Conservation (phyloP, 2,797 vertebrate species). For the Peromyscus attwateri region DNA sequence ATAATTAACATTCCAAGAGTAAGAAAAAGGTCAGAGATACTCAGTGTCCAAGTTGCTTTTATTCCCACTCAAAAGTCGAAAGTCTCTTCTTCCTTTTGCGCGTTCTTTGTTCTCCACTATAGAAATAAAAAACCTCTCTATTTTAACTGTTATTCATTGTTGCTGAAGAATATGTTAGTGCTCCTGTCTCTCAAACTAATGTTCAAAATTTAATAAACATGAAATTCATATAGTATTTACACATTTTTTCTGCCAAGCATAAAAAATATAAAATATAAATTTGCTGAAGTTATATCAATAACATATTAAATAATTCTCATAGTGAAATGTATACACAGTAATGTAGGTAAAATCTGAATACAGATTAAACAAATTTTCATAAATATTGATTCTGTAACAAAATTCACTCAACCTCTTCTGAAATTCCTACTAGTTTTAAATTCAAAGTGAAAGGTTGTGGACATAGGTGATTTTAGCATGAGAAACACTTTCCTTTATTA, state of each 20-base stretch:
- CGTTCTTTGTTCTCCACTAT: constrained; percentile 49
- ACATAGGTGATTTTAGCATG: constrained; percentile 27
- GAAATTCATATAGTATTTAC: constrained; percentile 21
- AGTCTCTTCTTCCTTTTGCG: not conserved
- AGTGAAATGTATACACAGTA: not conserved
- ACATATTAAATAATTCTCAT: not conserved
- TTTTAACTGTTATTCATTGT: constrained; percentile 28
- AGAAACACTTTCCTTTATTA: constrained; percentile 10
- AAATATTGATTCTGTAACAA: not conserved
- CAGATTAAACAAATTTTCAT: not conserved
- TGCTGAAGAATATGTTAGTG: not conserved
- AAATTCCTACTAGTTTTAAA: constrained; percentile 46
- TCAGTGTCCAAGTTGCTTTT: constrained; percentile 48
- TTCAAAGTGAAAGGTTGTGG: constrained; percentile 13
- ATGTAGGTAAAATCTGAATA: not conserved
- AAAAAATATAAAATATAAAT: constrained; percentile 57
- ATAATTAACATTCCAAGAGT: constrained; percentile 70
- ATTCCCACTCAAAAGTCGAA: constrained; percentile 60
- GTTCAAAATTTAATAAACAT: constrained; percentile 33
- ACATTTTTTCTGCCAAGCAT: not conserved
- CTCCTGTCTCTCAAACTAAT: constrained; percentile 35
- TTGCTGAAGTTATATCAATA: constrained; percentile 22
- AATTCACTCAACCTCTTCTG: not conserved
- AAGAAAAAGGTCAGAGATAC: constrained; percentile 58
- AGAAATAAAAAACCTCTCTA: not conserved